phyloP scores from a whole-genome alignment of 2,888 invertebrate genomes.

The Eristalis tenax region DNA sequence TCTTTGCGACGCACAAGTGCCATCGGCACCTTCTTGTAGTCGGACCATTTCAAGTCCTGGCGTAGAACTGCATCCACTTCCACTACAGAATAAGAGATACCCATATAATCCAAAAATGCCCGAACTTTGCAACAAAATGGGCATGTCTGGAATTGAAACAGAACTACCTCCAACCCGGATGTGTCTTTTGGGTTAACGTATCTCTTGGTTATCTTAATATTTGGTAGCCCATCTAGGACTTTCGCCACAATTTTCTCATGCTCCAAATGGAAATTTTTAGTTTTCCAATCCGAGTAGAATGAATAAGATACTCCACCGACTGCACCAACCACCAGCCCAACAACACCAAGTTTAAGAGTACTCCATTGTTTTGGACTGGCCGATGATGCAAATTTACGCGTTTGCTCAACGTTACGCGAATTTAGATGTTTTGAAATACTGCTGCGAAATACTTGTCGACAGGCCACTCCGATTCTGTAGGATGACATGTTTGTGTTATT shows the following conservation, averaged over 20 bases:
- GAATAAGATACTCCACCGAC: conserved; percentile 83
- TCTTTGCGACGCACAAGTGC: conserved; percentile 88
- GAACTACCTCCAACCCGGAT: conserved; percentile 88
- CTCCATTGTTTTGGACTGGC: conserved; percentile 69
- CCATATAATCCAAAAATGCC: conserved; percentile 94
- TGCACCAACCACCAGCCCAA: conserved; percentile 84
- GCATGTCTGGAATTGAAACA: conserved; percentile 98
- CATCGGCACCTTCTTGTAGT: conserved; percentile 97
- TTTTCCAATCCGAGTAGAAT: conserved; percentile 75
- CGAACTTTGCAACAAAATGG: conserved; percentile 97
- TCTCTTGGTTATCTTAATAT: conserved; percentile 84
- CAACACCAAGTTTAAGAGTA: conserved; percentile 83
- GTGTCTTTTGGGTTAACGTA: conserved; percentile 85
- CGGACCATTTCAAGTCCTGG: conserved; percentile 95
- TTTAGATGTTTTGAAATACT: conserved; percentile 12
- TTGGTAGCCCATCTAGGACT: conserved; percentile 82
- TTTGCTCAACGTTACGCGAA: conserved; percentile 44
- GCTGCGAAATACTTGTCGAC: conserved; percentile 36
- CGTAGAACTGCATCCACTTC: conserved; percentile 98
- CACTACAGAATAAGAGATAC: conserved; percentile 96
- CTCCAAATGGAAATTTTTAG: conserved; percentile 79
- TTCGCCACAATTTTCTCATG: conserved; percentile 76
- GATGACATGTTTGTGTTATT: conserved; percentile 57
- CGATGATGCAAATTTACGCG: conserved; percentile 50
- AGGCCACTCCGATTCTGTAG: conserved; percentile 47